A percentile compares a stretch with the other conserved stretches of the same genome.
Evolutionary conservation across 1,140 invertebrate genomes (phyloP).

Genomic region (Nixonia krombeini): DNA sequence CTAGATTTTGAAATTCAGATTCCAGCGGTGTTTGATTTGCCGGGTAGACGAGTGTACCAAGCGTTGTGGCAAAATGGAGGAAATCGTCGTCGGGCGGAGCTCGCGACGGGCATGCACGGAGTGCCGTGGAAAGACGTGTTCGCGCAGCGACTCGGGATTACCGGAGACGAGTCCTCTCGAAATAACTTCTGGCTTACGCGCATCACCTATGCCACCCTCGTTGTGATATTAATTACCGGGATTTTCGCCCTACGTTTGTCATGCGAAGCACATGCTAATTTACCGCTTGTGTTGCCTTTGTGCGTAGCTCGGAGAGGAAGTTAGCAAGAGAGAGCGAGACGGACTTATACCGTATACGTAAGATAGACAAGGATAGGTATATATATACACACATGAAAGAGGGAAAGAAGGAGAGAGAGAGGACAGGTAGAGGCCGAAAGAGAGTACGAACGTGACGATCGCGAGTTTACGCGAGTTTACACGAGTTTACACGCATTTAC

Average conservation of each 20-base stretch:
- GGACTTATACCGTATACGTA: too few relatives aligned
- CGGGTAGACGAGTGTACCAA: too few relatives aligned
- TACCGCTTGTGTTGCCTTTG: slow-evolving; percentile 40
- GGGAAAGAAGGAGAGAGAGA: background rate
- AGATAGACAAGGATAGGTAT: too few relatives aligned
- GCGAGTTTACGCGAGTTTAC: slow-evolving; percentile 33
- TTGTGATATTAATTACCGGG: slow-evolving; percentile 60
- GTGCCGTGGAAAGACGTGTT: slow-evolving; percentile 7
- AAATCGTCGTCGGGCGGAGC: background rate
- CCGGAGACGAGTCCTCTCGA: slow-evolving; percentile 36
- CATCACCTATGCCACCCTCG: slow-evolving; percentile 49
- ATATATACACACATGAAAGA: background rate
- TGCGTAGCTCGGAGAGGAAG: too few relatives aligned
- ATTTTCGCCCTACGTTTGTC: slow-evolving; percentile 58
- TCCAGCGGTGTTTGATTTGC: too few relatives aligned
- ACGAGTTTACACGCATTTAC: slow-evolving; percentile 35
- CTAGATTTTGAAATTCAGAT: too few relatives aligned
- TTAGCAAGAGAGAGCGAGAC: too few relatives aligned
- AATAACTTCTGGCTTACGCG: slow-evolving; percentile 48
- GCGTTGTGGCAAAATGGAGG: too few relatives aligned
- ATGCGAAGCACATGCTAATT: slow-evolving; percentile 53
- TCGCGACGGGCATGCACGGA: background rate
- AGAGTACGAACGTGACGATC: slow-evolving; percentile 9
- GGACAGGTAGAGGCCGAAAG: background rate
- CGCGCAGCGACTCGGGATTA: background rate